Conservation (phyloP, 2,113 vertebrate genomes). For the Hippocampus mohnikei region DNA sequence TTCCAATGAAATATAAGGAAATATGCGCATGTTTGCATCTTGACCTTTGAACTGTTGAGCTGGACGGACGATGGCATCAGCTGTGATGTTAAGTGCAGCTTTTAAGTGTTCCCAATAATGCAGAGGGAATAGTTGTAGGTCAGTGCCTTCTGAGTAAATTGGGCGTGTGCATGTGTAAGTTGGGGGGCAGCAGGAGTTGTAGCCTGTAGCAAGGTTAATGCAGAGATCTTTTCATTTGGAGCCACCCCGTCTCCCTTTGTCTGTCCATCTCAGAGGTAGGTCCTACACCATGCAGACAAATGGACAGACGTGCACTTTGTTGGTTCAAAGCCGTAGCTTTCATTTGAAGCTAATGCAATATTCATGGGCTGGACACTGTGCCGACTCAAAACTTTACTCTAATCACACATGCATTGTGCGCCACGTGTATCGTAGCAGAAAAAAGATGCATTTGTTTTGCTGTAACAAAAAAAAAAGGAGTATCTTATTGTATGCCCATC, state of each 20-base stretch:
- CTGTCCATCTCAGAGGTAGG: slow-evolving; percentile 31
- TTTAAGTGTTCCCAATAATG: slow-evolving; percentile 21
- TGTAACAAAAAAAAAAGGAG: background rate
- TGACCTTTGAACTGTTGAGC: slow-evolving; percentile 42
- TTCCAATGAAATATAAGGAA: background rate
- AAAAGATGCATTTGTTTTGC: background rate
- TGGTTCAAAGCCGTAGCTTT: slow-evolving; percentile 26
- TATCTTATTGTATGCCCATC: too few relatives aligned
- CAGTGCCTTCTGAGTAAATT: slow-evolving; percentile 13
- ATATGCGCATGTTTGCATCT: slow-evolving; percentile 5
- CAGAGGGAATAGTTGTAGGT: slow-evolving; percentile 27
- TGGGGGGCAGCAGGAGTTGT: slow-evolving; percentile 24
- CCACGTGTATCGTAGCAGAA: background rate
- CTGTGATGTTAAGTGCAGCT: slow-evolving; percentile 57
- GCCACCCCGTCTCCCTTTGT: slow-evolving; percentile 29
- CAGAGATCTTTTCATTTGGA: slow-evolving; percentile 40
- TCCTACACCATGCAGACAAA: slow-evolving; percentile 25
- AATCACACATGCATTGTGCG: background rate
- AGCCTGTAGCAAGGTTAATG: slow-evolving; percentile 64
- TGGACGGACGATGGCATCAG: slow-evolving; percentile 11
- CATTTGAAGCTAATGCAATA: slow-evolving; percentile 32
- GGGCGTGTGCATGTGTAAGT: slow-evolving; percentile 7
- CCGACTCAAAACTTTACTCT: slow-evolving; percentile 13
- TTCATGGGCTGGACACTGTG: slow-evolving; percentile 29
- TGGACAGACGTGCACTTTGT: slow-evolving; percentile 8